Evolutionary conservation across 2,797 vertebrate genomes (phyloP), one percentile per base, ranked within the genome.

Genomic region (Myoxocephalus aenaeus): DNA sequence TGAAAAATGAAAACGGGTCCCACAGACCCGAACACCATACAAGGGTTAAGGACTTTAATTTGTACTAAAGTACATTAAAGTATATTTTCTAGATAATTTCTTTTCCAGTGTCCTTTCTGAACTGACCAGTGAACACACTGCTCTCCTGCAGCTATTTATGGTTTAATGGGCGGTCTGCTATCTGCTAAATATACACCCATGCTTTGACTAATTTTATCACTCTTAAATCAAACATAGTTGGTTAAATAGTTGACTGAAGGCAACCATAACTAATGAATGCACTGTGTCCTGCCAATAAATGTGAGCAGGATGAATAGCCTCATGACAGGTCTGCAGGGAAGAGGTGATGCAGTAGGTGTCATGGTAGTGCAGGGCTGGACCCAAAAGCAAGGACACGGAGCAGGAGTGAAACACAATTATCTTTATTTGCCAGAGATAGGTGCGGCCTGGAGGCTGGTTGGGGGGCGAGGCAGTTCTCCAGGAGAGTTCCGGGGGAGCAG

Each of bases 201-300:
- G 17, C 40, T 72, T 71, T 62, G 25, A 12, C 10, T 46, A 18
- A 46, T 65, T 65, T 25, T 22, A 57, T 46, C 14, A 32, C 22
- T 67, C 27, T 56, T 65, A 72, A 62, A 62, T 5, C 34, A 29
- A 44, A 54, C n/a, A 36, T 14, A 61, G 22, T 13, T 67, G 18
- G 53, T 61, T 18, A 29, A 48, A 67, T 40, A 40, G 14, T 22
- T 48, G 40, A 27, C 17, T 40, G 44, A 40, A 13, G 22, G n/a
- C 25, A 42, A 22, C 25, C 25, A 13, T 22, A 25, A 25, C 25
- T 17, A 58, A 42, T 53, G 13, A 61, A 7, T 9, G 14, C 64
- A 22, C 8, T 9, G 34, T n/a, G n/a, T 27, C 3, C 5, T n/a
- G 42, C 9, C 25, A 76, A 36, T 4, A 20, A 42, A 74, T 12